These are phyloP conservation scores for Diadema setosum DNA, from an alignment of 35 echinoderm and acorn worm species.

Conservation along the genomic window DNA sequence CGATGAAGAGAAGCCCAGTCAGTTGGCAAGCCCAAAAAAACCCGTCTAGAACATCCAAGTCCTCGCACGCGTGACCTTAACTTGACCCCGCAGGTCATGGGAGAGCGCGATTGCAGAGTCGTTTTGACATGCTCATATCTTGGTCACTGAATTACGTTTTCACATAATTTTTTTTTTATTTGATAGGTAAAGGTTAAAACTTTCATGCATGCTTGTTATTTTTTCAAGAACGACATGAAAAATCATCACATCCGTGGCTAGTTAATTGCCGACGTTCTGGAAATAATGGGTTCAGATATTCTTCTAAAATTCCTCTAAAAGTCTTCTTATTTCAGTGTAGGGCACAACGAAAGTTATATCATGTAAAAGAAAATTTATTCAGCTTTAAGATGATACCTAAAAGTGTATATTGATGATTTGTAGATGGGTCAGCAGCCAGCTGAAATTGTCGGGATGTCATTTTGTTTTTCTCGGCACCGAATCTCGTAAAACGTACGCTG, in stretches of 20 bases:
- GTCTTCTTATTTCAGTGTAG: not conserved
- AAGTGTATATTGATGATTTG: not conserved
- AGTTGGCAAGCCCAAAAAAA: too few relatives aligned
- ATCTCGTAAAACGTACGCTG: not conserved
- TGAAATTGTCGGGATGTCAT: not conserved
- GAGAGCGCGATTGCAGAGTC: too few relatives aligned
- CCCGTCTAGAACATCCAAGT: too few relatives aligned
- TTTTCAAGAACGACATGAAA: not conserved
- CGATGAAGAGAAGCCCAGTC: too few relatives aligned
- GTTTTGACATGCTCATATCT: not conserved
- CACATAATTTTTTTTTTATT: conserved; percentile 1
- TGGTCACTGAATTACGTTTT: not conserved
- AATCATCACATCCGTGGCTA: not conserved
- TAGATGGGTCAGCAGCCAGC: conserved; percentile 11
- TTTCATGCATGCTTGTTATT: not conserved
- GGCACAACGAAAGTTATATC: not conserved
- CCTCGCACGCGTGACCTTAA: not conserved
- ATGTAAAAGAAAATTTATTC: not conserved
- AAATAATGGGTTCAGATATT: not conserved
- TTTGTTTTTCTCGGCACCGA: not conserved
- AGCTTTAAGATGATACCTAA: not conserved
- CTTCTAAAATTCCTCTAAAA: not conserved
- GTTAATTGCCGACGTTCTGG: not conserved
- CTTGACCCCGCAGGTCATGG: not conserved
- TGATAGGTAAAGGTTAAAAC: not conserved